Percentiles rank a stretch among this genome's conserved stretches.
Evolutionary conservation across 2,113 vertebrate genomes (phyloP).

Genomic region (Sialia sialis): DNA sequence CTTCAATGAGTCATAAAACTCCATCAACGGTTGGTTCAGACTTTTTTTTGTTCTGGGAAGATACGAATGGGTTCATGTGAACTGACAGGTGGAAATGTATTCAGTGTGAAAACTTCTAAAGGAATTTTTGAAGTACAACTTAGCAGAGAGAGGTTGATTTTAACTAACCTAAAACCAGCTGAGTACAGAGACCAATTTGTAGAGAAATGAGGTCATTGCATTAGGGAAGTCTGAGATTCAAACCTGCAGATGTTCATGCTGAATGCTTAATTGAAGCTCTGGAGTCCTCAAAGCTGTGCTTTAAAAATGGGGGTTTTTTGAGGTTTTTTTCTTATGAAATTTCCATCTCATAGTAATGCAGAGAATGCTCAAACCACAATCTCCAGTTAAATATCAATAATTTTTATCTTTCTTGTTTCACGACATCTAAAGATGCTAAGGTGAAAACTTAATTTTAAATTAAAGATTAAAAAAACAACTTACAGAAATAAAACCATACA

Average conservation of each 20-base stretch:
- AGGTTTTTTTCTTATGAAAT: neutral
- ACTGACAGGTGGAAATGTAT: constrained; percentile 1
- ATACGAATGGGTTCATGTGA: neutral
- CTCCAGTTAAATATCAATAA: neutral
- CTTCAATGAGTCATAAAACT: constrained; percentile 22
- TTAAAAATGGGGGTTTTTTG: neutral
- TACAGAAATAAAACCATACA: neutral
- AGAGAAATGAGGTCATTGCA: neutral
- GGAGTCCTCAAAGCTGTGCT: neutral
- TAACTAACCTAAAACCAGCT: neutral
- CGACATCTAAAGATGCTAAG: neutral
- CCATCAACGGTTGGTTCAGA: neutral
- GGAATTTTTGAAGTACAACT: neutral
- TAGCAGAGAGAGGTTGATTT: neutral
- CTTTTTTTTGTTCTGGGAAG: neutral
- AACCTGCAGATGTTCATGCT: neutral
- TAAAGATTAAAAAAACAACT: neutral
- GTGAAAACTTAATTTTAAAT: neutral
- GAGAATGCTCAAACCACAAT: neutral
- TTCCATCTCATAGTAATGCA: neutral
- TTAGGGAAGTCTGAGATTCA: neutral
- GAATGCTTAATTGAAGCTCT: neutral
- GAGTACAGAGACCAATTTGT: constrained; percentile 1
- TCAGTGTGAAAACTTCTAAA: constrained; percentile 17
- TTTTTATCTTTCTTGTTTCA: neutral